Base-by-base conservation (phyloP, 2,113 vertebrate species). In the Orientallactaga bullata region DNA sequence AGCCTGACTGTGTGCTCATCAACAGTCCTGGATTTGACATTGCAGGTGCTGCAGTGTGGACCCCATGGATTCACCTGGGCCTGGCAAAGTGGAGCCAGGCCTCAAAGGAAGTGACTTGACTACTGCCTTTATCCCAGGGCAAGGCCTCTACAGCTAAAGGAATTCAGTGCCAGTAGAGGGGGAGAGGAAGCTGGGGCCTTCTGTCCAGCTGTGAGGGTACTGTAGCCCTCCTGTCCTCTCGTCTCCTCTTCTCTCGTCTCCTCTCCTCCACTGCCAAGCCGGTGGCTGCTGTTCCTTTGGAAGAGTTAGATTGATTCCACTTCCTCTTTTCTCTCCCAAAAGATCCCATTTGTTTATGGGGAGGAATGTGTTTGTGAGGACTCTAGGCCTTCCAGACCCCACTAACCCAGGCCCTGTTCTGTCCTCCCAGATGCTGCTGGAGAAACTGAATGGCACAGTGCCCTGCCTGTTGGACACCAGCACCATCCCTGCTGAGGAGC, bases 381-480 rank as follows among this genome's bases (percentile, higher is more conserved):
- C 35, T 15, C 1, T 42, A 42, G 88, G 60, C 39, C 66, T 76
- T 47, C 55, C 18, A 21, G 61, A 28, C 51, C 37, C 87, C 26
- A 55, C 91, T 51, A 90, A 37, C 61, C 81, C 7, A 26, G 30
- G 35, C 61, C 89, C 84, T 88, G n/a, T 84, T 68, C 73, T 60
- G 55, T 55, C 55, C 66, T 47, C 68, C 17, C 96, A 99, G 99
- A 99, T 99, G 99, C 98, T 99, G 68, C 97, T 99, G 96, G 99
- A 99, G 95, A 99, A 99, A 95, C 97, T 99, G 85, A 99, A 99
- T 0, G 99, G 99, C 39, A 99, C 99, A 0, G 99, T 99, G 66
- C 99, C 99, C 11, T 99, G 99, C 96, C 97, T 99, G 89, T 94
- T 99, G 55, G 99, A 99, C 97, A 99, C 99, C 90, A 99, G 99